These are phyloP conservation scores for Diadema setosum DNA, from an alignment of 35 echinoderm and acorn worm species.

Conservation along the genomic window DNA sequence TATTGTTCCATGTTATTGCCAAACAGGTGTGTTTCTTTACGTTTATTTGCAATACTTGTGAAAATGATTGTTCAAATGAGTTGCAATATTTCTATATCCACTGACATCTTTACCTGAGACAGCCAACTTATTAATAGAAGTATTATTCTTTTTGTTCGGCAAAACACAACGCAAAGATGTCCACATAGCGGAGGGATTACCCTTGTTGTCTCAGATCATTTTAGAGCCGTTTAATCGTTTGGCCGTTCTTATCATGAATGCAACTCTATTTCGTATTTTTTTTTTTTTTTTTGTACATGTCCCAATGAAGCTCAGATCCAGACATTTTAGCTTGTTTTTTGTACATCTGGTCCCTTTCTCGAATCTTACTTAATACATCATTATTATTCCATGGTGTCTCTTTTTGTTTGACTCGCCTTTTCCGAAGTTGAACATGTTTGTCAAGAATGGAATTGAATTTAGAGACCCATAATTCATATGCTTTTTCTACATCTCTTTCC, in stretches of 20 bases:
- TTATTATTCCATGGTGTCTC: background rate
- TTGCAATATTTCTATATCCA: slow-evolving; percentile 6
- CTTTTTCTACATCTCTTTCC: background rate
- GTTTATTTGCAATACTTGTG: background rate
- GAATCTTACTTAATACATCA: background rate
- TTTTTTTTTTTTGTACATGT: background rate
- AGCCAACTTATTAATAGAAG: background rate
- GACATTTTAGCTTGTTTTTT: background rate
- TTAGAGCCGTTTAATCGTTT: background rate
- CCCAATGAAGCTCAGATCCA: background rate
- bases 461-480: background rate
- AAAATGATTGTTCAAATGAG: background rate
- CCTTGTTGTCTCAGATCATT: background rate
- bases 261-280: background rate
- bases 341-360: background rate
- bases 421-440: background rate
- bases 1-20: background rate
- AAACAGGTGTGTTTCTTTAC: background rate
- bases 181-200: background rate
- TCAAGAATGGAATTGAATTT: background rate
- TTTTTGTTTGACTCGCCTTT: background rate
- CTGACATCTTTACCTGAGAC: background rate
- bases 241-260: background rate
- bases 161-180: background rate
- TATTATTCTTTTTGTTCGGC: background rate